These are phyloP conservation scores for Tragelaphus oryx DNA, from an alignment of 2,797 vertebrate species.

Conservation along the genomic window DNA sequence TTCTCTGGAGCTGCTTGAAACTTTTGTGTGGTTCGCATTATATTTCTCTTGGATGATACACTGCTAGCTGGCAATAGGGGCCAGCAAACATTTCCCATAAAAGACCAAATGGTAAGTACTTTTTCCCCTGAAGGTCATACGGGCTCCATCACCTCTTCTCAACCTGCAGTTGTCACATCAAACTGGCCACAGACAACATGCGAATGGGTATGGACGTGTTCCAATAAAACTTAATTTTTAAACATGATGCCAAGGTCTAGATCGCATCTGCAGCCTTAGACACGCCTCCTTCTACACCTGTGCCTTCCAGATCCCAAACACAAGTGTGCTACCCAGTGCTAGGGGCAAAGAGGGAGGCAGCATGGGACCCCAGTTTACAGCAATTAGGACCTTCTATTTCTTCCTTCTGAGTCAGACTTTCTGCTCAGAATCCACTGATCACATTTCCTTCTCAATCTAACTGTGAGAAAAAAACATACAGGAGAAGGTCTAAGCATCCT, in stretches of 20 bases:
- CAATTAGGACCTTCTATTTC: neutral
- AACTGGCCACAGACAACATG: neutral
- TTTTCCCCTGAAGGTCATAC: neutral
- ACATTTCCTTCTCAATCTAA: neutral
- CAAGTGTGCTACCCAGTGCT: too few relatives aligned
- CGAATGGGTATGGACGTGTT: neutral
- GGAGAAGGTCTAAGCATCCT: too few relatives aligned
- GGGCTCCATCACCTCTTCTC: neutral
- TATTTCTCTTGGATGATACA: neutral
- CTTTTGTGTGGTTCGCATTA: neutral
- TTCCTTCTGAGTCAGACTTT: neutral
- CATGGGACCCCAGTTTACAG: neutral
- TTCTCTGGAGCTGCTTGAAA: neutral
- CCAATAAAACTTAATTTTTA: neutral
- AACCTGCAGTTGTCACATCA: neutral
- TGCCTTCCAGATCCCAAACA: neutral
- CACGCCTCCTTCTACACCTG: neutral
- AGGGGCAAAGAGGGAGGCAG: too few relatives aligned
- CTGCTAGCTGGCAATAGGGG: neutral
- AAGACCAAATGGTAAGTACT: neutral
- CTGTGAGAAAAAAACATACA: neutral
- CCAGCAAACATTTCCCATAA: neutral
- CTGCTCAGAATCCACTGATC: neutral
- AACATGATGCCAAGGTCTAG: neutral
- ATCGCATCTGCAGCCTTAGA: neutral